Conservation (phyloP, 2,113 vertebrate genomes). For the Colossoma macropomum region DNA sequence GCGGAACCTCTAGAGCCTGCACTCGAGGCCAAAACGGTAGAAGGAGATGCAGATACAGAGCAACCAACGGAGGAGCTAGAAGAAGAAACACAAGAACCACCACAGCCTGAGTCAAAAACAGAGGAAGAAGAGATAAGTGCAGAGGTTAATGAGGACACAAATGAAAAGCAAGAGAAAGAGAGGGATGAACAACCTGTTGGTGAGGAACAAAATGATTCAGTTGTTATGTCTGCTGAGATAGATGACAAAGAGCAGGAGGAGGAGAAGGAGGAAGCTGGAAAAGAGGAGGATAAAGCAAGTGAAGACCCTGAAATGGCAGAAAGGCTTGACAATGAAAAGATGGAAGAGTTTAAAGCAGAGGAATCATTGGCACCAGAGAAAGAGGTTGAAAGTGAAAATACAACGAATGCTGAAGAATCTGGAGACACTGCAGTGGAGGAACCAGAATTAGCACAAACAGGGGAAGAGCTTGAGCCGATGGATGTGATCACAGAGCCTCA, state of each 20-base stretch:
- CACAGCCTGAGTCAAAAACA: constrained; percentile 26
- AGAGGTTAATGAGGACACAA: neutral
- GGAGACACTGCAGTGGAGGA: neutral
- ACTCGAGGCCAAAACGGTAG: neutral
- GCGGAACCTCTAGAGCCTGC: constrained; percentile 34
- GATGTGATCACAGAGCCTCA: constrained; percentile 39
- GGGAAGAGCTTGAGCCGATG: constrained; percentile 43
- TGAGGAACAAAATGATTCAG: constrained; percentile 11
- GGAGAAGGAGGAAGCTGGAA: neutral
- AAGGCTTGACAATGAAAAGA: neutral
- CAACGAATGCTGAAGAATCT: neutral
- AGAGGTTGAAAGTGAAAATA: constrained; percentile 40
- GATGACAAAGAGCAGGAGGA: constrained; percentile 21
- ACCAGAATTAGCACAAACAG: constrained; percentile 37
- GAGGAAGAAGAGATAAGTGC: constrained; percentile 1
- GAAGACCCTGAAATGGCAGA: neutral
- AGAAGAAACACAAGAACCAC: constrained; percentile 45
- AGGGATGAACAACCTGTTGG: constrained; percentile 38
- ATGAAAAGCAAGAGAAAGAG: constrained; percentile 28
- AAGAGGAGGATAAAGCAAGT: constrained; percentile 20
- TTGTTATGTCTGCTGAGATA: neutral
- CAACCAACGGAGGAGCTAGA: neutral
- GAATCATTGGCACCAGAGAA: constrained; percentile 56
- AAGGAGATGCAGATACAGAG: neutral
- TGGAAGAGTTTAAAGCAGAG: constrained; percentile 48